Evolutionary conservation across 2,888 invertebrate species (phyloP), one percentile per base, ranked within the genome.

Genomic region (Asteroscopus sphinx): DNA sequence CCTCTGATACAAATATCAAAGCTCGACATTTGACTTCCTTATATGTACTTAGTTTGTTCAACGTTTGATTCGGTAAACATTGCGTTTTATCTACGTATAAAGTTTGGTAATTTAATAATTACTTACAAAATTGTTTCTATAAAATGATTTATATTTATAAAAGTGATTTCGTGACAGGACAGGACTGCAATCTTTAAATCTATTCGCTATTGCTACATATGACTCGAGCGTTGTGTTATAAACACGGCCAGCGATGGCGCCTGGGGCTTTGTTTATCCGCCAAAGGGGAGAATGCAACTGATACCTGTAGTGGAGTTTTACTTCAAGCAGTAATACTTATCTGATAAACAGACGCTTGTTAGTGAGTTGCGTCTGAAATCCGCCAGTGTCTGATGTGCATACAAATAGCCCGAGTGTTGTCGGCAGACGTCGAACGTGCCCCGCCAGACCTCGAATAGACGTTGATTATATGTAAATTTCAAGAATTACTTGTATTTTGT

Each of bases 391-490:
- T 65, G 72, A 58, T 68, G 64, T 61, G 78, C 73, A 73, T 79
- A 73, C 66, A 73, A 72, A 79, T 79, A 63, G 45, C 48, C 60
- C 42, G 64, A 64, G 70, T 74, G 66, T 62, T 60, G 71, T 63
- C 77, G 57, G 53, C 71, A 64, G 70, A 62, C 67, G 66, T 68
- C 47, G 72, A 66, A 66, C 71, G 81, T 70, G 78, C 63, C 56
- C 55, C 68, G 58, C 64, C 66, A 75, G 71, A 71, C 70, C 68
- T 68, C 64, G 71, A 66, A 72, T 74, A 72, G 60, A 69, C 69
- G 76, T 65, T 80, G 79, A 81, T 80, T 76, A 80, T 79, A 79
- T 81, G 80, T 72, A 79, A 79, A 81, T 81, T 76, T 73, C 54
- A 61, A 63, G 69, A 77, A 78, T 81, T 76, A 76, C 76, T 70